Evolutionary conservation across 2,113 vertebrate species (phyloP).

Genomic region (Saccopteryx leptura): DNA sequence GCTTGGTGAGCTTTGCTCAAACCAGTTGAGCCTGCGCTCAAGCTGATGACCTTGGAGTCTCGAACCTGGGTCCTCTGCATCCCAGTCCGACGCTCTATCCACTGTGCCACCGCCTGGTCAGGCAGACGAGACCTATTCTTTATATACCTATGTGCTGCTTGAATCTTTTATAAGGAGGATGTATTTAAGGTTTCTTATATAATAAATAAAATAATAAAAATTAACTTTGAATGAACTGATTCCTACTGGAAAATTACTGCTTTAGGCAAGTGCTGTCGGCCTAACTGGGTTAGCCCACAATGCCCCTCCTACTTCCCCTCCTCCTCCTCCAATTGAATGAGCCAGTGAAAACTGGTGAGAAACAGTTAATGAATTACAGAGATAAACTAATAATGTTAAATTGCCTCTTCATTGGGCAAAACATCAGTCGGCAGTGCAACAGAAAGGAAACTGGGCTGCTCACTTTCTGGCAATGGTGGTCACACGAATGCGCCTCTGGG

Average conservation of each 20-base stretch:
- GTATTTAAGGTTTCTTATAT: slow-evolving; percentile 11
- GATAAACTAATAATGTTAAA: not conserved
- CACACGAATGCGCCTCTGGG: slow-evolving; percentile 95
- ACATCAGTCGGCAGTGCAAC: not conserved
- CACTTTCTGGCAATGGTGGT: slow-evolving; percentile 98
- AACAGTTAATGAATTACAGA: not conserved
- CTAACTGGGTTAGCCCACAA: not conserved
- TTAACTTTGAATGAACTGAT: slow-evolving; percentile 35
- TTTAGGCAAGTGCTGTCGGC: not conserved
- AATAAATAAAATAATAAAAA: not conserved
- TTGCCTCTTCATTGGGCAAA: slow-evolving; percentile 31
- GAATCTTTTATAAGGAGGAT: slow-evolving; percentile 8
- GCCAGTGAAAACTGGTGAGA: not conserved
- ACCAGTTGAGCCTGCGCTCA: too few relatives aligned
- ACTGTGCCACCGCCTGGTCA: too few relatives aligned
- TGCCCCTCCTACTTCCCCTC: not conserved
- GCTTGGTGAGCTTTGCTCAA: too few relatives aligned
- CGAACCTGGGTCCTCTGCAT: too few relatives aligned
- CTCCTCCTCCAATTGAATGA: not conserved
- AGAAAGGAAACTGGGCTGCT: slow-evolving; percentile 79
- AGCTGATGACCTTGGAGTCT: too few relatives aligned
- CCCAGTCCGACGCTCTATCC: too few relatives aligned
- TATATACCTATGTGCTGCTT: not conserved
- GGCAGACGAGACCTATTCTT: not conserved
- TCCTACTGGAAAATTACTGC: not conserved